Evolutionary conservation across 2,113 vertebrate species (phyloP).

Genomic region (Trogon melanurus): DNA sequence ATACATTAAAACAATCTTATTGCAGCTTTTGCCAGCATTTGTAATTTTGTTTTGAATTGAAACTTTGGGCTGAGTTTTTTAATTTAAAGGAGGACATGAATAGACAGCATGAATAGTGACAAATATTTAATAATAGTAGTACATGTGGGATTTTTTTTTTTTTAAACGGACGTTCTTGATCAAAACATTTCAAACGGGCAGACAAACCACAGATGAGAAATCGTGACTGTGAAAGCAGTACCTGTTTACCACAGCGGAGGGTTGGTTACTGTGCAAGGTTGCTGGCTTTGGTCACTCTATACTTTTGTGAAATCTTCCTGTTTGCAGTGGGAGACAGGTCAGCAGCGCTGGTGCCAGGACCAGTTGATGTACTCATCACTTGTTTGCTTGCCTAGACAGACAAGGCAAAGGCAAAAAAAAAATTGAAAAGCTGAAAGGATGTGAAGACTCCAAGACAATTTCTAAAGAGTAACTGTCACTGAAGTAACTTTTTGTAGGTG

Average conservation of each 20-base stretch:
- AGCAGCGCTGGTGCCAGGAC: not conserved
- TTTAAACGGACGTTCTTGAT: not conserved
- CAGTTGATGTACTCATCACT: accelerated
- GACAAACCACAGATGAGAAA: not conserved
- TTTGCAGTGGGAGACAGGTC: not conserved
- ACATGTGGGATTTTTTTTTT: not conserved
- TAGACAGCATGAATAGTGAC: not conserved
- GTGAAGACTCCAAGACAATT: not conserved
- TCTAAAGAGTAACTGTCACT: not conserved
- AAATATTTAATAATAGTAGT: not conserved
- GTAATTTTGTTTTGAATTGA: not conserved
- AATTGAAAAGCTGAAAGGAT: not conserved
- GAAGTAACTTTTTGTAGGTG: not conserved
- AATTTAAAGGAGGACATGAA: not conserved
- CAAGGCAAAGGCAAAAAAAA: not conserved
- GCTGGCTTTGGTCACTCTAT: not conserved
- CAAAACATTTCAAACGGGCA: not conserved
- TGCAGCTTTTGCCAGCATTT: not conserved
- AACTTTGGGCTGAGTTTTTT: not conserved
- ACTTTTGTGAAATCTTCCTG: not conserved
- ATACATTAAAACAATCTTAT: not conserved
- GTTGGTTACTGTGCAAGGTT: not conserved
- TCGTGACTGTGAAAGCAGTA: not conserved
- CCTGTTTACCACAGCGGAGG: not conserved
- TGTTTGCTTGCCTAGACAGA: not conserved